Conservation (phyloP, 30 jellyfish, hydroid and myxozoan genomes). For the Catostylus mosaicus region DNA sequence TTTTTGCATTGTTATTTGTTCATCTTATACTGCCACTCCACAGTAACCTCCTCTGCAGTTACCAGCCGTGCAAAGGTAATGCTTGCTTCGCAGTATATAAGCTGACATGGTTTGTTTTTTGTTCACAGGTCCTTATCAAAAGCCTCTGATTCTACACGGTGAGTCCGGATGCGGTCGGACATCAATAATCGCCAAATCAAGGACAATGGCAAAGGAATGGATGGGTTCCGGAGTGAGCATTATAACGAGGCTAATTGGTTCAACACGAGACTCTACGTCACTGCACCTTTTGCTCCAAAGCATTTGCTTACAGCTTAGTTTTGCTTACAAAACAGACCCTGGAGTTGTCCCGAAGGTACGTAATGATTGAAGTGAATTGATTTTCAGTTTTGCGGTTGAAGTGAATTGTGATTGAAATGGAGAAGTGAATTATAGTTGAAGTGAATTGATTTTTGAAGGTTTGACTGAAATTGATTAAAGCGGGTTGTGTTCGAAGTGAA, state of each 20-base stretch:
- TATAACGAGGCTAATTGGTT: constrained; percentile 65
- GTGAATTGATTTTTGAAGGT: too few relatives aligned
- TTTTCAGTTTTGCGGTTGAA: too few relatives aligned
- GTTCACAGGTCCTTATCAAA: constrained; percentile 56
- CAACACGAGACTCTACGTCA: constrained; percentile 80
- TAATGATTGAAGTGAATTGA: not conserved
- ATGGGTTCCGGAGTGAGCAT: constrained; percentile 64
- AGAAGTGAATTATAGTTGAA: too few relatives aligned
- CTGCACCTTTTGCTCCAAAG: constrained; percentile 58
- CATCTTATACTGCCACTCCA: too few relatives aligned
- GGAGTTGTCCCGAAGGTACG: constrained; percentile 82
- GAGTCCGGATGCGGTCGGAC: constrained; percentile 56
- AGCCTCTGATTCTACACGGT: constrained; percentile 64
- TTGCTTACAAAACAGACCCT: constrained; percentile 82
- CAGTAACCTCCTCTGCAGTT: too few relatives aligned
- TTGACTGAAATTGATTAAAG: too few relatives aligned
- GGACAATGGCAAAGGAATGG: constrained; percentile 62
- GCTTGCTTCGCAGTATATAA: too few relatives aligned
- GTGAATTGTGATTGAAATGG: too few relatives aligned
- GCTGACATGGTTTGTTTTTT: not conserved
- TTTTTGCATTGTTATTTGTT: too few relatives aligned
- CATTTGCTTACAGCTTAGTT: constrained; percentile 79
- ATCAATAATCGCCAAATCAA: constrained; percentile 55
- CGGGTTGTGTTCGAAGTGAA: too few relatives aligned
- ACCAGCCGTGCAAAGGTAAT: too few relatives aligned